Conservation (phyloP, 2,113 vertebrate species). For the Tragelaphus strepsiceros region DNA sequence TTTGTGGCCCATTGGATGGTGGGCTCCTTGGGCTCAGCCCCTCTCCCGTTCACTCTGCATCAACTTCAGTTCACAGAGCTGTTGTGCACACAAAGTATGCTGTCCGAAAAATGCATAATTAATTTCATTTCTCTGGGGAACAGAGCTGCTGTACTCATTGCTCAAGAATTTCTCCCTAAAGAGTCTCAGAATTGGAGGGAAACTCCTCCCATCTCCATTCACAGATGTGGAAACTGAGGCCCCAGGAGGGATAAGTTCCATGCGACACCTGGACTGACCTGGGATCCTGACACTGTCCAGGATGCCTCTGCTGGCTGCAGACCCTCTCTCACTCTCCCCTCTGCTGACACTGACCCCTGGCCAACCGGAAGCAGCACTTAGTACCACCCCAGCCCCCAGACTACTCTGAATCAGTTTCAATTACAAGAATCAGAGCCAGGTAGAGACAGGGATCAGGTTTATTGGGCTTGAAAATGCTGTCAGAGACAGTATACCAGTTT, state of each 20-base stretch:
- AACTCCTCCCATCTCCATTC: neutral
- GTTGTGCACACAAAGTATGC: neutral
- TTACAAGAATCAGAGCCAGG: accelerated
- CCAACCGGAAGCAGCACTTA: accelerated
- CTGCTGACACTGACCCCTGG: neutral
- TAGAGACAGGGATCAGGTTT: neutral
- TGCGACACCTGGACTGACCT: accelerated
- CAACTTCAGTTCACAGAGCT: neutral
- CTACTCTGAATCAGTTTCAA: neutral
- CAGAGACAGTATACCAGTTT: too few relatives aligned
- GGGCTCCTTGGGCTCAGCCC: neutral
- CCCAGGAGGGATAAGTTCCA: neutral
- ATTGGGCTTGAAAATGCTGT: neutral
- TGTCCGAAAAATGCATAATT: accelerated
- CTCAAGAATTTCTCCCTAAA: neutral
- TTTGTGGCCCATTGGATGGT: neutral
- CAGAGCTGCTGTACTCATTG: neutral
- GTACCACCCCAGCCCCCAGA: neutral
- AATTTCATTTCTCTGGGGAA: neutral
- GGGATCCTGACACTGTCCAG: neutral
- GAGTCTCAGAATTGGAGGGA: neutral
- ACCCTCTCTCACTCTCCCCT: too few relatives aligned
- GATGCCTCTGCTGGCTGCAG: accelerated
- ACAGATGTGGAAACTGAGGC: neutral
- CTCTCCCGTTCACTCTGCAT: accelerated